phyloP scores from a whole-genome alignment of 2,888 invertebrate genomes.

The Scaptomyza polygonia region DNA sequence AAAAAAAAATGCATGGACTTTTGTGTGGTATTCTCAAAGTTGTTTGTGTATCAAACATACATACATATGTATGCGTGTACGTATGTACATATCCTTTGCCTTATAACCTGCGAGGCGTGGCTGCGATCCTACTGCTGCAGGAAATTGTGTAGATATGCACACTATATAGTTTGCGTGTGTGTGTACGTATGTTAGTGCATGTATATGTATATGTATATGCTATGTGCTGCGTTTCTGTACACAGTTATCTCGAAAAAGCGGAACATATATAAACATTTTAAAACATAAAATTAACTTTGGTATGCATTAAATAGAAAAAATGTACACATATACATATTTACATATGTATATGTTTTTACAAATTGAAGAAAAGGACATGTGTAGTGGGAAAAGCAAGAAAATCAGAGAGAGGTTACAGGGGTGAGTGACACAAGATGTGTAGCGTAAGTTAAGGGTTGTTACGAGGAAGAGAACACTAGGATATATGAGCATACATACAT shows the following conservation, averaged over 20 bases:
- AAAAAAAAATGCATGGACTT: background rate
- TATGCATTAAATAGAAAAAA: background rate
- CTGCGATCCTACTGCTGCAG: slow-evolving; percentile 16
- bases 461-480: slow-evolving; percentile 32
- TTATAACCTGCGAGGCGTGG: slow-evolving; percentile 30
- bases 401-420: slow-evolving; percentile 48
- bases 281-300: background rate
- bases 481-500: background rate
- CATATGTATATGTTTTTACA: too few relatives aligned
- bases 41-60: slow-evolving; percentile 9
- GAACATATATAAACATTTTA: background rate
- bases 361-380: slow-evolving; percentile 7
- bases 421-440: slow-evolving; percentile 65
- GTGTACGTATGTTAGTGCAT: background rate
- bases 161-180: background rate
- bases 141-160: slow-evolving; percentile 14
- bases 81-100: slow-evolving; percentile 9
- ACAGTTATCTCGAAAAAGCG: slow-evolving; percentile 5
- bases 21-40: background rate
- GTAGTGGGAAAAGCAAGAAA: slow-evolving; percentile 3
- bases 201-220: background rate
- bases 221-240: background rate
- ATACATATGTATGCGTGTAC: background rate
- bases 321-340: background rate
- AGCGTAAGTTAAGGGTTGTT: slow-evolving; percentile 63